These are phyloP conservation scores for Oreochromis tanganicae DNA, from an alignment of 2,113 vertebrate species.

Conservation along the genomic window DNA sequence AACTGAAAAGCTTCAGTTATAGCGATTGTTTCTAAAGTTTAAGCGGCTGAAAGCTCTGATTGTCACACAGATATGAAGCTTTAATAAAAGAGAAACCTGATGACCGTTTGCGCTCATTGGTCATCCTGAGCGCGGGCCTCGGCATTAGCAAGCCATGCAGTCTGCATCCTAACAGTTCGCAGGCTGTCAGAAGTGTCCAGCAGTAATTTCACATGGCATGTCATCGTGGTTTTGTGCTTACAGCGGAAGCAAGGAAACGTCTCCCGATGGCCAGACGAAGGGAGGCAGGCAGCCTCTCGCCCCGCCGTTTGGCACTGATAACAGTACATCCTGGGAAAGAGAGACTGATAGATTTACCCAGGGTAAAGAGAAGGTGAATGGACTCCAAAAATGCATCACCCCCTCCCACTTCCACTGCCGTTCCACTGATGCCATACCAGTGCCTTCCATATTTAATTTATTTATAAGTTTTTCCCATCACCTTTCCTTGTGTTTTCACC, in stretches of 20 bases:
- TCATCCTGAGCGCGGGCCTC: background rate
- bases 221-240: slow-evolving; percentile 69
- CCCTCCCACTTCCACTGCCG: background rate
- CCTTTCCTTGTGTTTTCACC: background rate
- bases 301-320: slow-evolving; percentile 76
- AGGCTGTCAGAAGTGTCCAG: background rate
- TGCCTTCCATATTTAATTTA: slow-evolving; percentile 15
- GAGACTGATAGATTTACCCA: slow-evolving; percentile 53
- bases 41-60: background rate
- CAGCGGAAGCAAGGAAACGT: slow-evolving; percentile 63
- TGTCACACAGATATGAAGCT: background rate
- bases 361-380: slow-evolving; percentile 71
- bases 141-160: background rate
- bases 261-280: slow-evolving; percentile 49
- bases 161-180: background rate
- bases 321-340: slow-evolving; percentile 60
- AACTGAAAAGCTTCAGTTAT: background rate
- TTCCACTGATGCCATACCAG: background rate
- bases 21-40: background rate
- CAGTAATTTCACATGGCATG: background rate
- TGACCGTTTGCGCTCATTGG: background rate
- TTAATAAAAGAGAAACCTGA: background rate
- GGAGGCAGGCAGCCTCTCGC: slow-evolving; percentile 42
- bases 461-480: background rate
- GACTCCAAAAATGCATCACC: slow-evolving; percentile 13